Evolutionary conservation across 2,113 vertebrate genomes (phyloP).

Genomic region (Carassius auratus): DNA sequence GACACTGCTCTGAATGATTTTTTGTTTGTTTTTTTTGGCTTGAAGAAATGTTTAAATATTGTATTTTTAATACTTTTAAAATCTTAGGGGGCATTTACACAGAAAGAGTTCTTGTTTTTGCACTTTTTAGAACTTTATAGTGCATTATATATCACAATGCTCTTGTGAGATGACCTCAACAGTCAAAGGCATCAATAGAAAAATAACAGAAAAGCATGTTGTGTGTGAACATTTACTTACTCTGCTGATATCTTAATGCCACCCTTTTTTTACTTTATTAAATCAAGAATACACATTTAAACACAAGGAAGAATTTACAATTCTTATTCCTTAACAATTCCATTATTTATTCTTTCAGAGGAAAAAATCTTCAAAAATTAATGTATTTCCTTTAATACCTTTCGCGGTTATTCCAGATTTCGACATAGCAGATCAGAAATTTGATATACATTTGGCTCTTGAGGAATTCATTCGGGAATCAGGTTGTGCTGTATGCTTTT

Average conservation of each 20-base stretch:
- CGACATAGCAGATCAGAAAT: neutral
- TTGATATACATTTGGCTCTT: neutral
- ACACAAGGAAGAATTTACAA: neutral
- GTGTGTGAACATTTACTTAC: neutral
- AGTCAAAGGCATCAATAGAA: neutral
- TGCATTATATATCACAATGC: neutral
- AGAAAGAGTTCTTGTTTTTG: neutral
- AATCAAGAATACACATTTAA: neutral
- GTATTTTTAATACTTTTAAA: neutral
- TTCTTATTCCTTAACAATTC: neutral
- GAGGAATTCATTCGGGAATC: neutral
- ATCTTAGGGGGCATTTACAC: neutral
- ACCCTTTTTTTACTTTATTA: neutral
- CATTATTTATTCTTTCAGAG: neutral
- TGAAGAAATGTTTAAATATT: slow-evolving; percentile 7
- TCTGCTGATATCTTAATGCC: neutral
- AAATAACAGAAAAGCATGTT: neutral
- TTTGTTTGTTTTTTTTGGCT: neutral
- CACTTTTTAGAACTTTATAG: neutral
- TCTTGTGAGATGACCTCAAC: neutral
- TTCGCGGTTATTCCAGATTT: neutral
- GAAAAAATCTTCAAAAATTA: neutral
- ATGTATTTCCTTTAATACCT: neutral
- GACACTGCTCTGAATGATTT: neutral
- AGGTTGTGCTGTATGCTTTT: neutral